Evolutionary conservation across 2,797 vertebrate species (phyloP).

Genomic region (Sciurus vulgaris): DNA sequence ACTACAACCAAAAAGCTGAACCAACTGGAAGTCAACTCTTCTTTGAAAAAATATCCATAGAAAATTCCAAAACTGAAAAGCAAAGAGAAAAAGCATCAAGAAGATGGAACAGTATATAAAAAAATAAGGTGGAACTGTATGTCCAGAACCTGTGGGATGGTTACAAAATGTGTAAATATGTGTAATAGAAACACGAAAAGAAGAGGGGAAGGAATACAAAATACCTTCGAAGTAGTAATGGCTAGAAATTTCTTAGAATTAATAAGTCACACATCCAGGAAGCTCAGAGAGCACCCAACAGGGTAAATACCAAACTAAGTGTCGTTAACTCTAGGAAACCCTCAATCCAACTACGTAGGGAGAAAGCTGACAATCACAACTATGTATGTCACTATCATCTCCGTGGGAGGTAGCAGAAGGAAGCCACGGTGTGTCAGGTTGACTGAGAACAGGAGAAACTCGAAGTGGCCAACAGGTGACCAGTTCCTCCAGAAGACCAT

Average conservation of each 20-base stretch:
- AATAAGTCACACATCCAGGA: neutral
- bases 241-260: neutral
- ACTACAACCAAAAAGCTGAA: neutral
- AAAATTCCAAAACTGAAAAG: neutral
- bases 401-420: neutral
- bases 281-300: neutral
- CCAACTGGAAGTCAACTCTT: neutral
- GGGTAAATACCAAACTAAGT: neutral
- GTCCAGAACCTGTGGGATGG: neutral
- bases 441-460: neutral
- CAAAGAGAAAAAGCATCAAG: neutral
- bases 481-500: rapidly evolving
- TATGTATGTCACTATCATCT: neutral
- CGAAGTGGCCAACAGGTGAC: neutral
- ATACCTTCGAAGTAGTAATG: neutral
- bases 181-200: neutral
- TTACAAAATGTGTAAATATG: neutral
- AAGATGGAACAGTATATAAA: neutral
- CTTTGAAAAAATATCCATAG: neutral
- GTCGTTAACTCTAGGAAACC: neutral
- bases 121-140: neutral
- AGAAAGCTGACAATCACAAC: neutral
- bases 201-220: neutral
- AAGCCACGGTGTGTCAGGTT: neutral
- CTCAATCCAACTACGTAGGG: neutral